phyloP scores from a whole-genome alignment of 2,888 invertebrate species.

The Microdon myrmicae region DNA sequence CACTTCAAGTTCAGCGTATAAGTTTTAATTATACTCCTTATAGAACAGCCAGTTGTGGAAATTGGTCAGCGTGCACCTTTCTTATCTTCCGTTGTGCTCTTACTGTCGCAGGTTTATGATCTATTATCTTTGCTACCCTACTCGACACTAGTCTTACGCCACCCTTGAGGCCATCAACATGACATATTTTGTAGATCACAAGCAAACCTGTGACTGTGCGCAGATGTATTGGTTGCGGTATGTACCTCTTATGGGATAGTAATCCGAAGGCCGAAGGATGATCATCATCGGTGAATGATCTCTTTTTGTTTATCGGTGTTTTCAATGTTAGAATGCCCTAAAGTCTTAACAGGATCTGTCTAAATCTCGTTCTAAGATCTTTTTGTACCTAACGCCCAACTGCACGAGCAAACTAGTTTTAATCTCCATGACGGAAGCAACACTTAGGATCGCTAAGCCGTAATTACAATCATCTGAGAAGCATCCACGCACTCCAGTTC shows the following conservation, averaged over 20 bases:
- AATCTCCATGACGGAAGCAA: conserved; percentile 49
- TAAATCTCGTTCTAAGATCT: conserved; percentile 48
- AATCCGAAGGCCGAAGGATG: conserved; percentile 27
- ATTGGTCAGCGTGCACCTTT: neutral
- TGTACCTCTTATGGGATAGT: too few species aligned
- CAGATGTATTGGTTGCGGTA: neutral
- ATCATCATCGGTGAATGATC: conserved; percentile 30
- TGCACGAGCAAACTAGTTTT: conserved; percentile 28
- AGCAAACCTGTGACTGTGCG: conserved; percentile 11
- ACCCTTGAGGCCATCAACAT: conserved; percentile 50
- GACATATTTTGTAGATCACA: conserved; percentile 32
- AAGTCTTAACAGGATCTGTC: conserved; percentile 50
- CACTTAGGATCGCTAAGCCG: conserved; percentile 49
- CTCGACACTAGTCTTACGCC: conserved; percentile 48
- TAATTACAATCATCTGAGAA: conserved; percentile 49
- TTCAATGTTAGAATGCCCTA: conserved; percentile 47
- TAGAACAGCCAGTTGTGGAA: neutral
- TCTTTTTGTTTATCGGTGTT: conserved; percentile 37
- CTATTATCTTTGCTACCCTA: conserved; percentile 44
- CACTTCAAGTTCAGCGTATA: conserved; percentile 38
- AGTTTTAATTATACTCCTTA: conserved; percentile 37
- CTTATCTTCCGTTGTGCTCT: conserved; percentile 36
- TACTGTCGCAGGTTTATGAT: conserved; percentile 25
- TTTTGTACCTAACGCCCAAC: conserved; percentile 15
- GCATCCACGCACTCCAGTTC: conserved; percentile 35